These are phyloP conservation scores for Stratiomys singularior DNA, from an alignment of 2,888 invertebrate genomes.

Conservation along the genomic window DNA sequence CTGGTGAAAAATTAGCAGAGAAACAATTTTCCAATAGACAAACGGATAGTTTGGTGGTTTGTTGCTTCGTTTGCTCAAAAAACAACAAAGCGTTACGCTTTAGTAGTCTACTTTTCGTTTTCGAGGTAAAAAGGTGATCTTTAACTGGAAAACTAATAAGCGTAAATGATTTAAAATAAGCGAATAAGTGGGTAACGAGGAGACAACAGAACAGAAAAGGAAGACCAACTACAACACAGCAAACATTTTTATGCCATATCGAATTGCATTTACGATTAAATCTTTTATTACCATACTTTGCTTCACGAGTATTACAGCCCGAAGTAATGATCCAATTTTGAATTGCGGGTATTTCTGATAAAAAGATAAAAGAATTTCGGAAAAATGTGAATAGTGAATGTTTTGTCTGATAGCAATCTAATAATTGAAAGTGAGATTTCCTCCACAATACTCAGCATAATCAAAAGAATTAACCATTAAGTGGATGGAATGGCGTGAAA, in stretches of 20 bases:
- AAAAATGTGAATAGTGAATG: too few relatives aligned
- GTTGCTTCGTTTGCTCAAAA: neutral
- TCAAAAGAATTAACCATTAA: too few relatives aligned
- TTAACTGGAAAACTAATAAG: constrained; percentile 12
- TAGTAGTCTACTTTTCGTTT: constrained; percentile 1
- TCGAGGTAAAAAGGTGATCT: constrained; percentile 18
- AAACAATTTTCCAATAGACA: neutral
- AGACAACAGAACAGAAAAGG: neutral
- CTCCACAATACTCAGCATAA: too few relatives aligned
- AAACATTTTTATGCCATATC: neutral
- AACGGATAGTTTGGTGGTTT: neutral
- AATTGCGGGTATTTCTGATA: too few relatives aligned
- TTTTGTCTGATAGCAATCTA: too few relatives aligned
- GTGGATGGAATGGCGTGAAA: neutral
- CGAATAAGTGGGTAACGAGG: constrained; percentile 23
- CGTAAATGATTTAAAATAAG: neutral
- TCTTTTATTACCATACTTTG: neutral
- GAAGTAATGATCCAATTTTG: too few relatives aligned
- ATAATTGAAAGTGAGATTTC: too few relatives aligned
- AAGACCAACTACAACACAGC: neutral
- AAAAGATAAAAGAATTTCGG: too few relatives aligned
- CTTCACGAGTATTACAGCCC: neutral
- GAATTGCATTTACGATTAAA: neutral
- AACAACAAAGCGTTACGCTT: neutral
- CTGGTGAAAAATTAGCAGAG: neutral